phyloP scores from a whole-genome alignment of 2,113 vertebrate genomes.

The Callaeas wilsoni region DNA sequence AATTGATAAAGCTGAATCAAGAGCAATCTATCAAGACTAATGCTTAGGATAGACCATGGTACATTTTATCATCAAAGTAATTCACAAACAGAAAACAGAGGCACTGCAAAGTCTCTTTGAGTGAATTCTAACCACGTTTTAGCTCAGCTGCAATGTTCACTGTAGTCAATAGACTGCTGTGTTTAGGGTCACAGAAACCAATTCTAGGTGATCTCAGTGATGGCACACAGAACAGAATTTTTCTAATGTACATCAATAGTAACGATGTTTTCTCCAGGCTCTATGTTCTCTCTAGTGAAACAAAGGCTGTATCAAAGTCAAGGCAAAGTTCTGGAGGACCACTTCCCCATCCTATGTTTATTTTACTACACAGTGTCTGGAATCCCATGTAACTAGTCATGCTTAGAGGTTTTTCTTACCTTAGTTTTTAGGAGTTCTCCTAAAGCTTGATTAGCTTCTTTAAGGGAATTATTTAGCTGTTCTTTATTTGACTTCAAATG shows the following conservation, averaged over 20 bases:
- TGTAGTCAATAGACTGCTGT: neutral
- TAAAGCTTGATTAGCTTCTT: slow-evolving; percentile 35
- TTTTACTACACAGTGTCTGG: neutral
- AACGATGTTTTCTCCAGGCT: neutral
- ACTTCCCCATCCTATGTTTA: neutral
- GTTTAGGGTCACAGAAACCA: neutral
- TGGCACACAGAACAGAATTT: neutral
- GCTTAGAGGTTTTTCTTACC: slow-evolving; percentile 12
- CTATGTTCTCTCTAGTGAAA: neutral
- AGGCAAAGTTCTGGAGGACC: neutral
- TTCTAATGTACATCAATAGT: neutral
- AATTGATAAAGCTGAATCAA: neutral
- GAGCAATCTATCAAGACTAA: neutral
- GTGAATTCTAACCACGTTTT: neutral
- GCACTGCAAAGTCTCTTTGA: neutral
- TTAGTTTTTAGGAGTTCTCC: slow-evolving; percentile 46
- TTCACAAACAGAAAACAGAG: neutral
- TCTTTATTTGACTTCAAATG: slow-evolving; percentile 60
- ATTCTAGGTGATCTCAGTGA: neutral
- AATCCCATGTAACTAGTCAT: neutral
- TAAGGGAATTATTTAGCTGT: slow-evolving; percentile 57
- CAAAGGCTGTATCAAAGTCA: neutral
- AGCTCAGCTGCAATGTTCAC: neutral
- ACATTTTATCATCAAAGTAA: neutral
- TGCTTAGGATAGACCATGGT: neutral